phyloP scores from a whole-genome alignment of 2,113 vertebrate species.

The Saimiri boliviensis region DNA sequence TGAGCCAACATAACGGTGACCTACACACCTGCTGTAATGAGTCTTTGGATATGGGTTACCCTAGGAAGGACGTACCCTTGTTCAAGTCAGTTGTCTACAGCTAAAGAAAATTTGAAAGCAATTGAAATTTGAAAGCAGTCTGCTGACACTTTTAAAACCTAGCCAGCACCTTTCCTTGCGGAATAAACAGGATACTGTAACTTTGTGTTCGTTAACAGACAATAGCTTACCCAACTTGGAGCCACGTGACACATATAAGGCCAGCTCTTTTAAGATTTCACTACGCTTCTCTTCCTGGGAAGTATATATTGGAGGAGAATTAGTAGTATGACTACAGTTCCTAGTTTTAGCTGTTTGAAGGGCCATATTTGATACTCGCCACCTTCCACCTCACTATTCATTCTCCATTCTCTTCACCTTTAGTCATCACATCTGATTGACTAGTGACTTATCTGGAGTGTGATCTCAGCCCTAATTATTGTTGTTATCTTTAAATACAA shows the following conservation, averaged over 20 bases:
- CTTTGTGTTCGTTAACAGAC: background rate
- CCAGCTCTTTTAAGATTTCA: background rate
- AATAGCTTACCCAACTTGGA: background rate
- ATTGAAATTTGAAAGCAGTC: background rate
- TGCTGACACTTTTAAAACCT: background rate
- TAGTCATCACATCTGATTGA: background rate
- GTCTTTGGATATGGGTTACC: background rate
- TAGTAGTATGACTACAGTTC: accelerated
- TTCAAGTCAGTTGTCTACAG: background rate
- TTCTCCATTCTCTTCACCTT: too few relatives aligned
- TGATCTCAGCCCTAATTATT: background rate
- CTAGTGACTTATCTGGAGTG: background rate
- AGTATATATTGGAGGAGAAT: background rate
- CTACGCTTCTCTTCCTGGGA: background rate
- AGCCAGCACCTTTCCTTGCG: background rate
- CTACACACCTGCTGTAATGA: accelerated
- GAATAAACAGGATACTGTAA: too few relatives aligned
- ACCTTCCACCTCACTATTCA: accelerated
- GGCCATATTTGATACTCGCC: background rate
- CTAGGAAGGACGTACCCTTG: background rate
- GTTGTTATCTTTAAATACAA: background rate
- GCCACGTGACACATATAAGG: background rate
- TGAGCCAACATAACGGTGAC: accelerated
- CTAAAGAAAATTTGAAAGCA: background rate
- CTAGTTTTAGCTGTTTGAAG: background rate